Evolutionary conservation across 2,797 vertebrate species (phyloP).

Genomic region (Halcyon leucocephala): DNA sequence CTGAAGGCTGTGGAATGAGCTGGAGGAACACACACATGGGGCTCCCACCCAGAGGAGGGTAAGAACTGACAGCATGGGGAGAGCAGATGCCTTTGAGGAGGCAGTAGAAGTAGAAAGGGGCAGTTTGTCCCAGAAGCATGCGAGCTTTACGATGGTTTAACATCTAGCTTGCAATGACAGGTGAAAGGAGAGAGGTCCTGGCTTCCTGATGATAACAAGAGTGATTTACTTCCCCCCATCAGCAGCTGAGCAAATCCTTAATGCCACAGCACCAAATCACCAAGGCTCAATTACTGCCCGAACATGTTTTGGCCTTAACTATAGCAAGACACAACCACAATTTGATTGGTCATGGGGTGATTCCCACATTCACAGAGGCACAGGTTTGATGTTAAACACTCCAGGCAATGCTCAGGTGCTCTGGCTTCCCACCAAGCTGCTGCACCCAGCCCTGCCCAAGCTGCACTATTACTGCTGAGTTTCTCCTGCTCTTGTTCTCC

Average conservation of each 20-base stretch:
- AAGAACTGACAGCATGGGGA: background rate
- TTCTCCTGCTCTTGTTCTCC: background rate
- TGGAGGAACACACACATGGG: background rate
- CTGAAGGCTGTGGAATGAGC: background rate
- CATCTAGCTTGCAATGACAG: background rate
- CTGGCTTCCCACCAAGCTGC: background rate
- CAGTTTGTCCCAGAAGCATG: background rate
- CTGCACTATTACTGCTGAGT: accelerated
- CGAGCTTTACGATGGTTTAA: background rate
- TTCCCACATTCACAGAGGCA: accelerated
- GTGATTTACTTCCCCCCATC: background rate
- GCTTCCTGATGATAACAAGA: accelerated
- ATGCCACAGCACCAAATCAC: background rate
- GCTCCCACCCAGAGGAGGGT: too few relatives aligned
- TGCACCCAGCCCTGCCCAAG: background rate
- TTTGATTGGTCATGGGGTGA: background rate
- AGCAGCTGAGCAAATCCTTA: background rate
- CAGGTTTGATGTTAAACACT: background rate
- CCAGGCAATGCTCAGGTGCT: accelerated
- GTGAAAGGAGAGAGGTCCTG: background rate
- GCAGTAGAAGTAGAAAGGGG: background rate
- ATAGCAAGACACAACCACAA: background rate
- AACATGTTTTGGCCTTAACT: background rate
- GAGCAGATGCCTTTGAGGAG: background rate
- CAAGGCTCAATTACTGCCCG: background rate